Base-by-base conservation (phyloP, 2,888 invertebrate species). In the Cephus sareptanus region DNA sequence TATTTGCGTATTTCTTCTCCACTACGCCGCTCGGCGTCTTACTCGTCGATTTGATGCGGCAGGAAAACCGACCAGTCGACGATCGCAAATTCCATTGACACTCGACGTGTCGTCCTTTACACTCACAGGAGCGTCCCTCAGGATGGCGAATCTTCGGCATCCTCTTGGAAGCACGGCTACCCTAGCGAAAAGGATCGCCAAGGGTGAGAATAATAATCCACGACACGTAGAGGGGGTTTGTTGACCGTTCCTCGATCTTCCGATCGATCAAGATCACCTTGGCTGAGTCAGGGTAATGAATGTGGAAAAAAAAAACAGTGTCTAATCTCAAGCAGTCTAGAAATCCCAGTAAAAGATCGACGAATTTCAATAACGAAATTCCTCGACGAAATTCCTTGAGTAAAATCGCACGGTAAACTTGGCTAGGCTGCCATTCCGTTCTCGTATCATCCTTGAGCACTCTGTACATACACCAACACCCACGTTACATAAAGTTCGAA, bases 141-240 rank as follows among this genome's bases (percentile, higher is more conserved):
- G 93, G 93, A 91, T 93, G 93, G 93, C 93, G 93, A 93, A 93
- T 93, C 93, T 93, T 93, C 93, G 93, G 93, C 93, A 93, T 93
- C 93, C 93, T 56, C 23, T 56, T 56, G 56, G 56, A 56, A 56
- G 56, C 56, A 56, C 56, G 23, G 23, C 0, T 56, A 15, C 23
- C 56, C 56, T 56, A 2, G 56, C 56, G 56, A 56, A 56, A 56
- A 56, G 23, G 23, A 23, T 56, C 23, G 23, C 56, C 23, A 23
- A 56, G 56, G 56, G 2, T 56, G 23, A 56, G 56, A 56, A 56
- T 56, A 56, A 56, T 56, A 56, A 56, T 56, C 23, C 56, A 56
- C 23, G 56, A 9, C 56, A 56, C 56, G 23, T 56, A 56, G 56
- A 15, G 23, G 56, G 56, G 6, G 12, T 35, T 56, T 56, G 56